A percentile compares a stretch with the other conserved stretches of the same genome.
phyloP scores from a whole-genome alignment of 2,113 vertebrate species.

The Falco punctatus region DNA sequence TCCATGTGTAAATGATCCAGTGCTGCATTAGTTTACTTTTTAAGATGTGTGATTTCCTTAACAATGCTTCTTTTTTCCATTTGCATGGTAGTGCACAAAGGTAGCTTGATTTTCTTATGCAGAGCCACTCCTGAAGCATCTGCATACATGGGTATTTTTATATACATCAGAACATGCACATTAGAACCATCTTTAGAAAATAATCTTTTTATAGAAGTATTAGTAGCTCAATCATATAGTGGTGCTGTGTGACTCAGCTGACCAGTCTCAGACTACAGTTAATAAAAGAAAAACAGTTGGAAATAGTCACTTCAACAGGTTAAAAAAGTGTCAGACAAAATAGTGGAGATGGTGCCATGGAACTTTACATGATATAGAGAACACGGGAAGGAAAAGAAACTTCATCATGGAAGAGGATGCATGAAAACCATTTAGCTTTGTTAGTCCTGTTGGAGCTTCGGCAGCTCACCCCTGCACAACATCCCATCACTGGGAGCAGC shows the following conservation, averaged over 20 bases:
- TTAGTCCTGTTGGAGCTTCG: neutral
- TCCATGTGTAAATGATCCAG: neutral
- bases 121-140: neutral
- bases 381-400: neutral
- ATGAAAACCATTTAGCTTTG: neutral
- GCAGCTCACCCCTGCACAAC: neutral
- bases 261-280: neutral
- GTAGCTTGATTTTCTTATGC: neutral
- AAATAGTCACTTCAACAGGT: neutral
- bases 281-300: neutral
- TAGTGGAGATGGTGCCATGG: neutral
- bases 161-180: neutral
- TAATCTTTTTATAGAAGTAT: neutral
- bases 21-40: neutral
- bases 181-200: neutral
- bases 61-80: neutral
- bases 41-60: neutral
- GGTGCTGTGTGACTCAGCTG: neutral
- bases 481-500: neutral
- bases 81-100: neutral
- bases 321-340: neutral
- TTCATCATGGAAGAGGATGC: neutral
- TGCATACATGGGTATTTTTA: neutral
- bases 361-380: neutral
- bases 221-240: neutral